Conservation (phyloP, 2,888 invertebrate genomes). For the Brachypalpus laphriformis region DNA sequence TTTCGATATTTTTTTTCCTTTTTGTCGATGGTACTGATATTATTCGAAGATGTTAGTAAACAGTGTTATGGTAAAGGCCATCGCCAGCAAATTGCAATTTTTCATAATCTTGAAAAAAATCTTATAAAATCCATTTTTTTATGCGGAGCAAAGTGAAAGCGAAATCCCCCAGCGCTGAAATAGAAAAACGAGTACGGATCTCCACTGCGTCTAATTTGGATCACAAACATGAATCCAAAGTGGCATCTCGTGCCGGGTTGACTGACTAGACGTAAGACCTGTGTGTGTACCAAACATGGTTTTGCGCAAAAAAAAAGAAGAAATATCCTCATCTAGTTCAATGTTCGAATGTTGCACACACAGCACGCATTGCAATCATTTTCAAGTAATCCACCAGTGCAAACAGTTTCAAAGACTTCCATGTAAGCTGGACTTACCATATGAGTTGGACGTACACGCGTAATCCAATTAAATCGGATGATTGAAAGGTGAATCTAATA, state of each 20-base stretch:
- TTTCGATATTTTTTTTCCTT: conserved; percentile 34
- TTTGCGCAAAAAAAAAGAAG: not conserved
- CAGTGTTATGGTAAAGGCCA: conserved; percentile 67
- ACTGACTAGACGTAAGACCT: conserved; percentile 60
- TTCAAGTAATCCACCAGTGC: conserved; percentile 46
- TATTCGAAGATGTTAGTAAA: conserved; percentile 22
- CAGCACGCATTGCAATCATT: conserved; percentile 60
- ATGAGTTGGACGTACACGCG: conserved; percentile 38
- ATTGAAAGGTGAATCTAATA: conserved; percentile 26
- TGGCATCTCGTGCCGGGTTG: conserved; percentile 73
- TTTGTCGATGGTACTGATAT: not conserved
- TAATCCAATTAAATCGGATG: conserved; percentile 67
- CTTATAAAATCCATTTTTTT: conserved; percentile 59
- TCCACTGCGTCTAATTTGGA: conserved; percentile 70
- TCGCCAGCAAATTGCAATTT: conserved; percentile 59
- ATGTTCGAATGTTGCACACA: conserved; percentile 63
- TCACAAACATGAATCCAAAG: conserved; percentile 72
- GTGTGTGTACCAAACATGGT: conserved; percentile 60
- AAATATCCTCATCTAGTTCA: conserved; percentile 74
- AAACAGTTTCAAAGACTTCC: conserved; percentile 35
- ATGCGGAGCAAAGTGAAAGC: conserved; percentile 76
- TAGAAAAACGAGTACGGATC: conserved; percentile 46
- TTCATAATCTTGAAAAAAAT: conserved; percentile 72
- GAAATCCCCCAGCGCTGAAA: conserved; percentile 16
- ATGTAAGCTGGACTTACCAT: conserved; percentile 31